Percentiles rank a stretch among this genome's conserved stretches.
phyloP scores from a whole-genome alignment of 2,113 vertebrate species.

The Gallinago media region DNA sequence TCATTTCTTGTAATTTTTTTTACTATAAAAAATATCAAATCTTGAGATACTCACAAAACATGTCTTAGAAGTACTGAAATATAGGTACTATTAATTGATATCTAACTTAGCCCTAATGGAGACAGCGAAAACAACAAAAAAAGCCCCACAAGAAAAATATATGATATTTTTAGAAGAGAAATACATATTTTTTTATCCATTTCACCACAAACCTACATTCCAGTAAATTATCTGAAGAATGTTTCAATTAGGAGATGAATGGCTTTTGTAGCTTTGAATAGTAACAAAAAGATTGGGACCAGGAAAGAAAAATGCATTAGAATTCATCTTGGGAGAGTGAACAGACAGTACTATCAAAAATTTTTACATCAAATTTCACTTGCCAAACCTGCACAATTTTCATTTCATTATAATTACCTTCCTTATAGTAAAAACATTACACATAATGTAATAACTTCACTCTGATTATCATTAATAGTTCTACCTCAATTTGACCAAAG shows the following conservation, averaged over 20 bases:
- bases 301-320: not conserved
- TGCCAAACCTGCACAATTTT: not conserved
- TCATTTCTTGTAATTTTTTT: not conserved
- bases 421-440: not conserved
- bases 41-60: not conserved
- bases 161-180: not conserved
- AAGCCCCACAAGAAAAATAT: not conserved
- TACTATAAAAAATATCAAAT: not conserved
- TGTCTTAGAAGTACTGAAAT: not conserved
- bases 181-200: not conserved
- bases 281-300: not conserved
- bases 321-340: not conserved
- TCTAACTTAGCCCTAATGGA: not conserved
- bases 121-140: not conserved
- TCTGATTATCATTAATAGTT: slow-evolving; percentile 11
- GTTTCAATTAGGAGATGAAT: not conserved
- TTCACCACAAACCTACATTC: not conserved
- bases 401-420: not conserved
- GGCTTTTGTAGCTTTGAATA: not conserved
- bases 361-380: not conserved
- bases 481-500: slow-evolving; percentile 11
- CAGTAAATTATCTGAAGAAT: not conserved
- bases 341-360: not conserved
- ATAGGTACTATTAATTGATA: not conserved
- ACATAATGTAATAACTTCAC: not conserved